A percentile compares a stretch with the other conserved stretches of the same genome.
phyloP scores from a whole-genome alignment of 2,888 invertebrate species.

The Napeogenes sylphis region DNA sequence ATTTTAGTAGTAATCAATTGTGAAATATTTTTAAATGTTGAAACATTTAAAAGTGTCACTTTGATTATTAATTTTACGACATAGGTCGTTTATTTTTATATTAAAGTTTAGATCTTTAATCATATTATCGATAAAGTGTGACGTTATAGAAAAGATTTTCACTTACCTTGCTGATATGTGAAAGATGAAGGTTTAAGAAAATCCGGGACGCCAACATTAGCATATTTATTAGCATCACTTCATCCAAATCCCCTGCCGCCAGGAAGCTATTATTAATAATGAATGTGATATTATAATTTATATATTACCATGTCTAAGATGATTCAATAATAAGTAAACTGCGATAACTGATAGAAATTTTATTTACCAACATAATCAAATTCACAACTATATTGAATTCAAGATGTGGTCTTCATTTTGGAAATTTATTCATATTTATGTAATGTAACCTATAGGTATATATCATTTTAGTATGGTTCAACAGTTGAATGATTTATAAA shows the following conservation, averaged over 20 bases:
- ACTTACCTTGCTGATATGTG: slow-evolving; percentile 50
- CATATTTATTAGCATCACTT: slow-evolving; percentile 47
- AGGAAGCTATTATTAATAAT: slow-evolving; percentile 61
- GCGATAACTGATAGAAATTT: neutral
- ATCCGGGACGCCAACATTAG: slow-evolving; percentile 44
- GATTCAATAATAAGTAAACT: neutral
- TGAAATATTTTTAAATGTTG: too few relatives aligned
- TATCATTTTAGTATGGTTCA: too few relatives aligned
- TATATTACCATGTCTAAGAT: slow-evolving; percentile 38
- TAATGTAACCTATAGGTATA: too few relatives aligned
- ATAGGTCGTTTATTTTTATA: neutral
- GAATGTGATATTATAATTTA: slow-evolving; percentile 49
- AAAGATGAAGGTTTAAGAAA: slow-evolving; percentile 61
- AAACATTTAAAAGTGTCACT: too few relatives aligned
- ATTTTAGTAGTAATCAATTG: too few relatives aligned
- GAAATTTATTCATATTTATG: too few relatives aligned
- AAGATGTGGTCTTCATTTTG: too few relatives aligned
- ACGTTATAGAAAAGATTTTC: slow-evolving; percentile 42
- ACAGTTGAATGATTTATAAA: too few relatives aligned
- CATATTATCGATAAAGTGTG: neutral
- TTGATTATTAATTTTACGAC: too few relatives aligned
- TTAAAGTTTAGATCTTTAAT: neutral
- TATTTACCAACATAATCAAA: neutral
- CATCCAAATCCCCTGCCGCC: slow-evolving; percentile 16
- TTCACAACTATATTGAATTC: neutral